Evolutionary conservation across 2,797 vertebrate species (phyloP).

Genomic region (Microctenopoma stevenorrisi): DNA sequence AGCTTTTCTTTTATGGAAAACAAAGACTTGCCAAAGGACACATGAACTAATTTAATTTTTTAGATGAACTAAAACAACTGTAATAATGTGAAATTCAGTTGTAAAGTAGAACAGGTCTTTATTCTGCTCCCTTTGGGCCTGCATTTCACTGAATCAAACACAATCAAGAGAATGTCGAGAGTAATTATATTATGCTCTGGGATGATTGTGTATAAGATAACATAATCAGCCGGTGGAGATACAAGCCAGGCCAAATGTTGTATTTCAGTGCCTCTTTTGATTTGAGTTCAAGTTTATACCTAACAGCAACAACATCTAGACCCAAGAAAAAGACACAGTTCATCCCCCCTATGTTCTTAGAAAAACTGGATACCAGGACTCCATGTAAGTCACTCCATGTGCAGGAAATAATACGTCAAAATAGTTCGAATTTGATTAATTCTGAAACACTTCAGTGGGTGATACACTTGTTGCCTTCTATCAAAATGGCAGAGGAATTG

Average conservation of each 20-base stretch:
- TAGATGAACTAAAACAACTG: conserved; percentile 67
- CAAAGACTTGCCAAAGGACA: conserved; percentile 49
- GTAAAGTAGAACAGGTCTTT: conserved; percentile 57
- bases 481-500: conserved; percentile 45
- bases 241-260: conserved; percentile 32
- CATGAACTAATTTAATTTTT: conserved; percentile 57
- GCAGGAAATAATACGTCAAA: conserved; percentile 33
- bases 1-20: conserved; percentile 5
- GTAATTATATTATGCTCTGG: conserved; percentile 58
- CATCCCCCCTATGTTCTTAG: conserved; percentile 9
- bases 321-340: conserved; percentile 17
- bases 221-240: conserved; percentile 53
- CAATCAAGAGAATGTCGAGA: conserved; percentile 47
- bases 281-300: conserved; percentile 27
- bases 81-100: conserved; percentile 67
- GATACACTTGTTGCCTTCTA: conserved; percentile 55
- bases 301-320: conserved; percentile 26
- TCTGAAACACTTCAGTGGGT: conserved; percentile 53
- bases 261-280: conserved; percentile 36
- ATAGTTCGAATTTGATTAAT: conserved; percentile 54
- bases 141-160: conserved; percentile 49
- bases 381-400: conserved; percentile 16
- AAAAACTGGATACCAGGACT: conserved; percentile 10
- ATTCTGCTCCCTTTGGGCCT: conserved; percentile 46
- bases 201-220: conserved; percentile 64